A percentile compares a stretch with the other conserved stretches of the same genome.
phyloP scores from a whole-genome alignment of 1,140 invertebrate species.

The Theocolax elegans region DNA sequence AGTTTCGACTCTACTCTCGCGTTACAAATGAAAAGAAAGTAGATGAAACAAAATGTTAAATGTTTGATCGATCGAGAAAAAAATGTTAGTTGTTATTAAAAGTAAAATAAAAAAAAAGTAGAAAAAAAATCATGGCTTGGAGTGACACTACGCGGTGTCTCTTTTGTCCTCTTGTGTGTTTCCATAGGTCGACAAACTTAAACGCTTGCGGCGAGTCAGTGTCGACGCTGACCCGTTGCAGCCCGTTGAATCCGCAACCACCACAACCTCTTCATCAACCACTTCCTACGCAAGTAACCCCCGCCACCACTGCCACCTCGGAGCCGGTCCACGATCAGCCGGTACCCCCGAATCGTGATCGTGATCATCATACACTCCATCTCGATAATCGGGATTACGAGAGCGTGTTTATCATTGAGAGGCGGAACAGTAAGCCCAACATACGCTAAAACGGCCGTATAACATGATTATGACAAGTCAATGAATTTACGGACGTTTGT shows the following conservation, averaged over 20 bases:
- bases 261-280: slow-evolving; percentile 69
- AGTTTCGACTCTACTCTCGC: slow-evolving; percentile 30
- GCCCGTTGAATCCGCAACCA: slow-evolving; percentile 68
- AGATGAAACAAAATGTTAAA: neutral
- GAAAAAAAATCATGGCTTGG: slow-evolving; percentile 33
- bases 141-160: slow-evolving; percentile 42
- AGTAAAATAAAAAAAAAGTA: slow-evolving; percentile 36
- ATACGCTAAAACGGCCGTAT: slow-evolving; percentile 68
- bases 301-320: slow-evolving; percentile 63
- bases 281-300: slow-evolving; percentile 69
- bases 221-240: slow-evolving; percentile 69
- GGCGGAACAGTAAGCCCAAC: slow-evolving; percentile 76
- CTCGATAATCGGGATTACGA: slow-evolving; percentile 76
- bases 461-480: too few species aligned
- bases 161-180: slow-evolving; percentile 65
- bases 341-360: slow-evolving; percentile 65
- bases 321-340: slow-evolving; percentile 63
- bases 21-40: neutral
- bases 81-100: slow-evolving; percentile 15
- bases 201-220: slow-evolving; percentile 69
- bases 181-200: slow-evolving; percentile 69
- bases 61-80: too few species aligned
- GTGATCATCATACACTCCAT: slow-evolving; percentile 68
- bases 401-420: slow-evolving; percentile 81
- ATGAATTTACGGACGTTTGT: too few species aligned